Conservation (phyloP, 2,797 vertebrate genomes). For the Siniperca obscura region DNA sequence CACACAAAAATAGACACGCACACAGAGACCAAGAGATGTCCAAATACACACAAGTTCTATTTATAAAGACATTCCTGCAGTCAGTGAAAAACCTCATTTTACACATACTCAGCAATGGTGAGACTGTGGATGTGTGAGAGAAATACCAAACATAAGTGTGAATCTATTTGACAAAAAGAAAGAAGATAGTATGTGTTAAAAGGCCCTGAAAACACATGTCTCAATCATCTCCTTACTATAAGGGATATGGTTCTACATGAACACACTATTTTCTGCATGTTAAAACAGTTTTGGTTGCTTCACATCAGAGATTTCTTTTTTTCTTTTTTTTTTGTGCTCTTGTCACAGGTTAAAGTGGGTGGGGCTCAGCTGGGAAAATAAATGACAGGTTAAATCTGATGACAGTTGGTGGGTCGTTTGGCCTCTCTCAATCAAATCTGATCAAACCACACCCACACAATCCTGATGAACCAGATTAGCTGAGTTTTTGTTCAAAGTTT, state of each 20-base stretch:
- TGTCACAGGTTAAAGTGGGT: neutral
- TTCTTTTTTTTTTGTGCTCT: neutral
- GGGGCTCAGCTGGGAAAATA: neutral
- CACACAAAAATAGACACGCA: constrained; percentile 21
- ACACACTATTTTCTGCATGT: too few relatives aligned
- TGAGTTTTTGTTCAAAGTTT: neutral
- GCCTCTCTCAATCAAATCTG: neutral
- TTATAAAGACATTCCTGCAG: neutral
- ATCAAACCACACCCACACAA: neutral
- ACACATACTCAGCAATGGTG: neutral
- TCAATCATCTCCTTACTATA: too few relatives aligned
- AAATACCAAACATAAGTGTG: neutral
- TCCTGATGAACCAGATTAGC: neutral
- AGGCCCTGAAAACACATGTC: neutral
- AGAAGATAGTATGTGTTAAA: neutral
- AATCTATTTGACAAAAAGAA: neutral
- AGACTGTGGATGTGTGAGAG: neutral
- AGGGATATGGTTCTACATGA: too few relatives aligned
- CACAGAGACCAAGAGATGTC: neutral
- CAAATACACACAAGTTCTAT: too few relatives aligned
- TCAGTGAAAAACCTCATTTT: neutral
- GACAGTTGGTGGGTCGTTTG: neutral
- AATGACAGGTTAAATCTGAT: neutral
- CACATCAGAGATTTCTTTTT: neutral
- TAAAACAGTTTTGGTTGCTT: neutral